Evolutionary conservation across 1,140 invertebrate species (phyloP), one percentile per base, ranked within the genome.

Genomic region (Macrobrachium nipponense): DNA sequence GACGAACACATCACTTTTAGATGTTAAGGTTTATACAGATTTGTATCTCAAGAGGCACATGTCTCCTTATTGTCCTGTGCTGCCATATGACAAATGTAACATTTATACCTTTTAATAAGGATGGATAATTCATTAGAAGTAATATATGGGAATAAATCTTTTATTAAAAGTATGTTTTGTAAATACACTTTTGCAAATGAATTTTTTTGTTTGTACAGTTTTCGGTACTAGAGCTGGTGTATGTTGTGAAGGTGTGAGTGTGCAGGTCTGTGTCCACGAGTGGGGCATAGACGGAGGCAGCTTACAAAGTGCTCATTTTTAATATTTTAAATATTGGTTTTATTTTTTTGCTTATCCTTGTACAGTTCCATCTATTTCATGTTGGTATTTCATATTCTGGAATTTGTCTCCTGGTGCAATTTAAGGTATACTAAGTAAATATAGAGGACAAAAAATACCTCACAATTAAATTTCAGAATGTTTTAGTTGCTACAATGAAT

Each of bases 161-260:
- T 87, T 77, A 81, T 66, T 78, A 43, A 87, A 72, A 81, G 81
- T 43, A 87, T 66, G 43, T 82, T 87, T 81, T 87, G 79, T 81
- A 87, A 87, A 82, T 87, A 87, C 79, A 87, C 79, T 87, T 87
- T 85, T 87, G 72, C 80, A 87, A 51, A 87, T 80, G 73, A 81
- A 76, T 62, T 61, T 76, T 87, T 87, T 87, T 87, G 85, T 87
- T 87, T 87, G 85, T 82, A 87, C 85, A 87, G 85, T 87, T 87
- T 87, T 87, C 79, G 73, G 80, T 87, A 82, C 85, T 87, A 82
- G 70, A 87, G 60, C 72, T 81, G 73, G 85, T 87, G 85, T 87
- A 87, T 87, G 85, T 81, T 87, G 85, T 87, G 85, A 81, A 70
- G 73, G 80, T 87, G 85, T 87, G 85, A 76, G 73, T 87, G 85